phyloP scores from a whole-genome alignment of 2,888 invertebrate species.

The Mellilla xanthometata region DNA sequence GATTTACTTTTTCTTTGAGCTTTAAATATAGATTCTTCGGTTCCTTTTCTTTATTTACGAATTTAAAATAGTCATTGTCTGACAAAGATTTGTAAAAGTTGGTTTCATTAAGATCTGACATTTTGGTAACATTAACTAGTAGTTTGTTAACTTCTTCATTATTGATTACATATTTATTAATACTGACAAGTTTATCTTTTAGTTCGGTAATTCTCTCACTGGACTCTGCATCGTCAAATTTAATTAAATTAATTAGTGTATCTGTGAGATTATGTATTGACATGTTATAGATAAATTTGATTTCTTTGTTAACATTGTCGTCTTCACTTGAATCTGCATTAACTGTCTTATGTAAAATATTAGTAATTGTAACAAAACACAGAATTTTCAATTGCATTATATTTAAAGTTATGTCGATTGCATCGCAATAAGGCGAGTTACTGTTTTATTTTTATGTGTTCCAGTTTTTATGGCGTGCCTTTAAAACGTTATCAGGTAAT shows the following conservation, averaged over 20 bases:
- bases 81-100: constrained; percentile 58
- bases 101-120: constrained; percentile 51
- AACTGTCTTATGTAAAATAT: constrained; percentile 10
- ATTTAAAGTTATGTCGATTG: constrained; percentile 8
- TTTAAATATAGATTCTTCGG: constrained; percentile 59
- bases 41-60: constrained; percentile 40
- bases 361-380: constrained; percentile 10
- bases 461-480: constrained; percentile 25
- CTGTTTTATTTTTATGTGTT: constrained; percentile 21
- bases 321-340: too few relatives aligned
- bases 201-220: constrained; percentile 49
- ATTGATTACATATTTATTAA: constrained; percentile 52
- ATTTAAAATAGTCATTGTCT: constrained; percentile 53
- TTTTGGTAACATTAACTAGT: constrained; percentile 46
- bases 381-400: constrained; percentile 21
- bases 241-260: constrained; percentile 15
- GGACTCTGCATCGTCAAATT: constrained; percentile 6
- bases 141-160: constrained; percentile 44
- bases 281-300: constrained; percentile 6
- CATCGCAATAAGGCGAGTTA: neutral
- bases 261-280: constrained; percentile 22
- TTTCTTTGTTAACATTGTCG: too few relatives aligned
- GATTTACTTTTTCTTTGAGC: constrained; percentile 65
- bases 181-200: constrained; percentile 50
- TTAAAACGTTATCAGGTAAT: constrained; percentile 28